Conservation (phyloP, 2,888 invertebrate genomes). For the Drosophila lutescens region DNA sequence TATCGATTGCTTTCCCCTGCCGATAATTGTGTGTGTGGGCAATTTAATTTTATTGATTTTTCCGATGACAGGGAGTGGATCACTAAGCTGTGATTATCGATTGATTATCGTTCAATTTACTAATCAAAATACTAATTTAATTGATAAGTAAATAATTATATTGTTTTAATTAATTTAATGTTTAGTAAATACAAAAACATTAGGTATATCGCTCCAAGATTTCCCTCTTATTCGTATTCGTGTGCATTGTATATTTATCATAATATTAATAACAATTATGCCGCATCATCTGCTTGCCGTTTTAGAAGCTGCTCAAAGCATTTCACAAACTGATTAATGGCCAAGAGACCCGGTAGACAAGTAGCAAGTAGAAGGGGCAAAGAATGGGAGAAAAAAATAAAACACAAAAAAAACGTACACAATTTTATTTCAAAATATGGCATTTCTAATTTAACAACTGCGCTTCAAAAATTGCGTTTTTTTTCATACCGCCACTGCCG, state of each 20-base stretch:
- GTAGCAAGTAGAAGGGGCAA: conserved; percentile 10
- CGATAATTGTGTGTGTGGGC: conserved; percentile 35
- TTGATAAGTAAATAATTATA: conserved; percentile 2
- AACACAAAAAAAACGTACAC: conserved; percentile 25
- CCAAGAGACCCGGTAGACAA: conserved; percentile 39
- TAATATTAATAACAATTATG: conserved; percentile 30
- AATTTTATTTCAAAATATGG: conserved; percentile 61
- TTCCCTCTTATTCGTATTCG: neutral
- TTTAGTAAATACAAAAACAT: neutral
- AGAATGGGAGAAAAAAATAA: conserved; percentile 10
- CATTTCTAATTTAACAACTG: conserved; percentile 75
- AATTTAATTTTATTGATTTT: conserved; percentile 46
- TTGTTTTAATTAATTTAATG: no score
- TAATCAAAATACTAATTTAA: neutral
- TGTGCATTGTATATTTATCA: conserved; percentile 6
- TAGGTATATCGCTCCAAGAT: neutral
- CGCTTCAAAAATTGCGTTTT: conserved; percentile 74
- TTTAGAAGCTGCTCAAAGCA: conserved; percentile 26
- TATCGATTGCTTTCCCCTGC: conserved; percentile 36
- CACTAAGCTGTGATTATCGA: conserved; percentile 13
- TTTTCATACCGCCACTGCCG: conserved; percentile 22
- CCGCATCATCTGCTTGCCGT: conserved; percentile 35
- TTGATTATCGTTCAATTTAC: conserved; percentile 7
- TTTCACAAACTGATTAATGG: conserved; percentile 63
- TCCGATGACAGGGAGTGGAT: conserved; percentile 5